These are phyloP conservation scores for Cephus pulcher DNA, from an alignment of 2,888 invertebrate species.

Conservation along the genomic window DNA sequence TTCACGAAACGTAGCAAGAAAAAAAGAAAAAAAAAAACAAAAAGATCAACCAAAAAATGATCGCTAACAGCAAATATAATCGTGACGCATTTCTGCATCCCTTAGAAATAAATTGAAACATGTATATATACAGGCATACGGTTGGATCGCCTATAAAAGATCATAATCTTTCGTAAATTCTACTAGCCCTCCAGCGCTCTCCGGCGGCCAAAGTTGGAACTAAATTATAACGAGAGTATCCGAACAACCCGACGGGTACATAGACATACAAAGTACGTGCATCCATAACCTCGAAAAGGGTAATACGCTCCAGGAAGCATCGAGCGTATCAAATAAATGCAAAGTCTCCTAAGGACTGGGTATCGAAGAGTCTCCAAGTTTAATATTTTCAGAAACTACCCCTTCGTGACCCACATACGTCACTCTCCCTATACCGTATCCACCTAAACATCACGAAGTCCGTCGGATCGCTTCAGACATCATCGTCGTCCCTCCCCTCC, in stretches of 20 bases:
- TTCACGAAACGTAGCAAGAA: background rate
- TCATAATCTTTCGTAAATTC: too few species aligned
- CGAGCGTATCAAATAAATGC: background rate
- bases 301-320: background rate
- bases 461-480: background rate
- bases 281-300: background rate
- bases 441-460: background rate
- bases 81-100: background rate
- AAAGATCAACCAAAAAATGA: background rate
- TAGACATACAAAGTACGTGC: too few species aligned
- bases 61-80: background rate
- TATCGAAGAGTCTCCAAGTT: background rate
- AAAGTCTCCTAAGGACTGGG: background rate
- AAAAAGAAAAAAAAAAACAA: background rate
- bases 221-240: too few species aligned
- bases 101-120: background rate
- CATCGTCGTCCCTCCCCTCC: too few species aligned
- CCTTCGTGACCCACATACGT: background rate
- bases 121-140: too few species aligned
- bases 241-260: too few species aligned
- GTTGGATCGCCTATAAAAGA: too few species aligned
- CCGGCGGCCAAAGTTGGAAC: too few species aligned
- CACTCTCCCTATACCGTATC: background rate
- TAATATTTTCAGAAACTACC: background rate
- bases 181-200: too few species aligned